These are phyloP conservation scores for Sminthurides aquaticus DNA, from an alignment of 2,888 invertebrate genomes.

Conservation along the genomic window DNA sequence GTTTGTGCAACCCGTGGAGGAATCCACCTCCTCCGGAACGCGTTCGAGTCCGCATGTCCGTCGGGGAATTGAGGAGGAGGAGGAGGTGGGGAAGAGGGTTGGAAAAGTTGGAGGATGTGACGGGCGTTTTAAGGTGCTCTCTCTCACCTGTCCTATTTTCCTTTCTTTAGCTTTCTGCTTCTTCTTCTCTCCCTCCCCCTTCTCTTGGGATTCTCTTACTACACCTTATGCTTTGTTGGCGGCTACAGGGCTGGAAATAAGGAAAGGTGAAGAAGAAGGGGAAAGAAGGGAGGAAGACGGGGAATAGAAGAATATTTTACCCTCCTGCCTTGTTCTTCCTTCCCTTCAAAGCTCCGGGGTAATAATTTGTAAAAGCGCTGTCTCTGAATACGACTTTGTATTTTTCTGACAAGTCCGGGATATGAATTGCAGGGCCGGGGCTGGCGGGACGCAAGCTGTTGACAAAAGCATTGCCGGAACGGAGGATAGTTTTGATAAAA, in stretches of 20 bases:
- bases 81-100: not conserved
- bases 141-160: conserved; percentile 4
- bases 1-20: too few relatives aligned
- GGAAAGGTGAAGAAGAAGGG: conserved; percentile 3
- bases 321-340: too few relatives aligned
- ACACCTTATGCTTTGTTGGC: too few relatives aligned
- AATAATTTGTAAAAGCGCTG: not conserved
- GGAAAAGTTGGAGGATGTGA: not conserved
- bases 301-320: too few relatives aligned
- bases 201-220: too few relatives aligned
- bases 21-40: too few relatives aligned
- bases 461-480: not conserved
- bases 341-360: not conserved
- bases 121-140: conserved; percentile 1
- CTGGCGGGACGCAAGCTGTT: not conserved
- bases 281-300: not conserved
- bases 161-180: not conserved
- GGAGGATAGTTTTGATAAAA: not conserved
- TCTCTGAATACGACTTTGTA: too few relatives aligned
- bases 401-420: not conserved
- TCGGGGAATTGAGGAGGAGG: not conserved
- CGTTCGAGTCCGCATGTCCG: not conserved
- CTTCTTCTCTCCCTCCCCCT: not conserved
- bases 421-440: not conserved
- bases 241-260: not conserved